Evolutionary conservation across 1,140 invertebrate genomes (phyloP).

Genomic region (Zaprionus davidi): DNA sequence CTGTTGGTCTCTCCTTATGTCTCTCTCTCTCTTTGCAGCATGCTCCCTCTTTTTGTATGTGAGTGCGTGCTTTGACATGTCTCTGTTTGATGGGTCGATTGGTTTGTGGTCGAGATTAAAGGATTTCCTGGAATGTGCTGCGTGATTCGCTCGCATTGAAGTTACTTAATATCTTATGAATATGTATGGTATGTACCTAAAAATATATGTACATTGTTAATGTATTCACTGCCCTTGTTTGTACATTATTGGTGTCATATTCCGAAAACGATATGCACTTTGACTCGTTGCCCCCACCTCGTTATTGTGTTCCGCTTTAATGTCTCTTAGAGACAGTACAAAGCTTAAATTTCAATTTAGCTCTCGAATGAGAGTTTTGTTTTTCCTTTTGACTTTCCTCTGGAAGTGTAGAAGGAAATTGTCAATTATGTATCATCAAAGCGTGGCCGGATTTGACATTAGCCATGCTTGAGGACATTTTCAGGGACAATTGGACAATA

Average conservation of each 20-base stretch:
- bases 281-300: neutral
- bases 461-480: slow-evolving; percentile 20
- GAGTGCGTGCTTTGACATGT: slow-evolving; percentile 2
- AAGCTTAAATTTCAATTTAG: slow-evolving; percentile 45
- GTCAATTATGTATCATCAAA: slow-evolving; percentile 47
- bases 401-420: slow-evolving; percentile 38
- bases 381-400: neutral
- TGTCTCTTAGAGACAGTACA: slow-evolving; percentile 7
- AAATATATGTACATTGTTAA: slow-evolving; percentile 1
- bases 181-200: neutral
- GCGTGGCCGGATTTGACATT: slow-evolving; percentile 15
- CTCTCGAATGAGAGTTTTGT: neutral
- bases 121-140: slow-evolving; percentile 24
- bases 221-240: neutral
- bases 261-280: slow-evolving; percentile 2
- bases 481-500: slow-evolving; percentile 1
- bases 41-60: neutral
- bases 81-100: slow-evolving; percentile 5
- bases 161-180: slow-evolving; percentile 3
- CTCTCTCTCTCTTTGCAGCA: neutral
- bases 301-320: slow-evolving; percentile 4
- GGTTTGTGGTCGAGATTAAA: slow-evolving; percentile 32
- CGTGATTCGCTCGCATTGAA: slow-evolving; percentile 31
- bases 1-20: neutral
- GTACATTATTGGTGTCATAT: slow-evolving; percentile 1